Percentiles rank a stretch among this genome's conserved stretches.
phyloP scores from a whole-genome alignment of 2,888 invertebrate species.

The Pandemis heparana region DNA sequence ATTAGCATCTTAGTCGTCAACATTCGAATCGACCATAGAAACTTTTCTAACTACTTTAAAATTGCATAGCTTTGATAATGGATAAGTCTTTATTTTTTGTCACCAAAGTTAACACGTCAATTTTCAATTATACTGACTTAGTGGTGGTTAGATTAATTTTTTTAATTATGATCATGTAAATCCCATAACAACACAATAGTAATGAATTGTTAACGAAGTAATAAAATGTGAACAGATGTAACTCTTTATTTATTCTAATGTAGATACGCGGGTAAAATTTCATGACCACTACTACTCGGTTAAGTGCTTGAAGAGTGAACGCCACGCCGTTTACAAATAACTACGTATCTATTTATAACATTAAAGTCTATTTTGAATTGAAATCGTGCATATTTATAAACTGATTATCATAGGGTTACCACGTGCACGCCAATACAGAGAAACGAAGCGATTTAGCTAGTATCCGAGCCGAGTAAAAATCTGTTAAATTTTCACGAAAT shows the following conservation, averaged over 20 bases:
- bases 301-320: slow-evolving; percentile 1
- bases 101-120: too few species aligned
- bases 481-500: slow-evolving; percentile 61
- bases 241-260: not conserved
- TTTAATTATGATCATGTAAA: too few species aligned
- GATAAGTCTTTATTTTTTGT: too few species aligned
- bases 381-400: not conserved
- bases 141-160: too few species aligned
- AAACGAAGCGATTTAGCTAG: slow-evolving; percentile 13
- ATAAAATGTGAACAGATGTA: too few species aligned
- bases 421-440: slow-evolving; percentile 10
- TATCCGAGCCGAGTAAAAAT: slow-evolving; percentile 47
- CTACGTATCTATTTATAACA: slow-evolving; percentile 6
- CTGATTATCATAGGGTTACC: slow-evolving; percentile 18
- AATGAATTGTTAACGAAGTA: too few species aligned
- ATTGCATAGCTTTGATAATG: too few species aligned
- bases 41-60: too few species aligned
- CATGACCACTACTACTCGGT: not conserved
- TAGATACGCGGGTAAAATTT: not conserved
- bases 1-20: too few species aligned
- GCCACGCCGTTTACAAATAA: slow-evolving; percentile 10
- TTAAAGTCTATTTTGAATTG: not conserved
- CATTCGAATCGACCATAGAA: too few species aligned
- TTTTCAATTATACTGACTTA: too few species aligned
- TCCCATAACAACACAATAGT: too few species aligned